Evolutionary conservation across 2,888 invertebrate genomes (phyloP).

Genomic region (Helicoverpa assulta): DNA sequence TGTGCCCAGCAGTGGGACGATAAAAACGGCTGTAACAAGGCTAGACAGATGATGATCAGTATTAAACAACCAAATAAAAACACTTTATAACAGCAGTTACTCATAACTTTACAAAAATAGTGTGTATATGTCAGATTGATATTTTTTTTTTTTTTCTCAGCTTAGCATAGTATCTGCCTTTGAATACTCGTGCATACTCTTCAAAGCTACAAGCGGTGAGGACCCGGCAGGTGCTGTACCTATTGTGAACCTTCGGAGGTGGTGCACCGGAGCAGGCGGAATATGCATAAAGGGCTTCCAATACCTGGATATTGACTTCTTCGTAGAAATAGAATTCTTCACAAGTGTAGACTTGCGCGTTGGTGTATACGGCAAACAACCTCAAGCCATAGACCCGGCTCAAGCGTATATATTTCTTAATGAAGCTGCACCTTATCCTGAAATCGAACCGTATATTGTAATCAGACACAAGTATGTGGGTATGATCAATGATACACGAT

Average conservation of each 20-base stretch:
- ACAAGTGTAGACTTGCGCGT: neutral
- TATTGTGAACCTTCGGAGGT: neutral
- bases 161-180: neutral
- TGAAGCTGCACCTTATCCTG: neutral
- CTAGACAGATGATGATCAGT: no score
- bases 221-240: neutral
- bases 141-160: neutral
- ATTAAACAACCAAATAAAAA: no score
- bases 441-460: neutral
- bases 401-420: neutral
- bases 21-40: no score
- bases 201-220: neutral
- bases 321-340: neutral
- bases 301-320: neutral
- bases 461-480: neutral
- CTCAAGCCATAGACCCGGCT: neutral
- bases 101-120: no score
- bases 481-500: neutral
- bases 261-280: neutral
- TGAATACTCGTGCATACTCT: neutral
- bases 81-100: no score
- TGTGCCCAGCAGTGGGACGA: no score
- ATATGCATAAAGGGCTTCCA: neutral
- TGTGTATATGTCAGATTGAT: neutral
- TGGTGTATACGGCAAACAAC: neutral